Conservation (phyloP, 1,140 invertebrate genomes). For the Calliopsis andreniformis region DNA sequence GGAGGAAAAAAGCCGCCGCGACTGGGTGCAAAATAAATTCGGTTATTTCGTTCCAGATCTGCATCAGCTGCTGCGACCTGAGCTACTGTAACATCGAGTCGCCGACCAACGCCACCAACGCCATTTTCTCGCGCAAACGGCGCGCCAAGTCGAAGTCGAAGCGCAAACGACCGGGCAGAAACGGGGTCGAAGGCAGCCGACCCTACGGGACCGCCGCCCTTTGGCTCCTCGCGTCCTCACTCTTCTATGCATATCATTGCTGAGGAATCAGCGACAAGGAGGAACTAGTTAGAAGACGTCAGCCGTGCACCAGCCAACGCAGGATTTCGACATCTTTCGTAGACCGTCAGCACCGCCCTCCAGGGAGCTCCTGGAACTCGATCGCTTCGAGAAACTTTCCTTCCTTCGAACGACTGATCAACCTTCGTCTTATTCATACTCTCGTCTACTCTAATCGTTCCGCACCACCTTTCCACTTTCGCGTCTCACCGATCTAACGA, state of each 20-base stretch:
- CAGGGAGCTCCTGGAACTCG: neutral
- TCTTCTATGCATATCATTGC: constrained; percentile 80
- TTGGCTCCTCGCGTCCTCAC: constrained; percentile 70
- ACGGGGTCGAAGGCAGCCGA: constrained; percentile 67
- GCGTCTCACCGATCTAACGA: neutral
- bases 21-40: constrained; percentile 74
- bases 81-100: constrained; percentile 86
- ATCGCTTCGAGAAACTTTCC: neutral
- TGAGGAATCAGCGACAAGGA: constrained; percentile 60
- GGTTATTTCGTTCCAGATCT: constrained; percentile 83
- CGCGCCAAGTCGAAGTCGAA: constrained; percentile 76
- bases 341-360: neutral
- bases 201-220: constrained; percentile 65
- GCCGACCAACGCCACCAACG: constrained; percentile 84
- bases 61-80: constrained; percentile 85
- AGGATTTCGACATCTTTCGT: constrained; percentile 4
- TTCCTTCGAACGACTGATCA: neutral
- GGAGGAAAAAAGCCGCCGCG: neutral
- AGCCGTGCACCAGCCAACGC: constrained; percentile 42
- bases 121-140: constrained; percentile 79
- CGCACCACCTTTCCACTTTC: neutral
- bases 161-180: constrained; percentile 73
- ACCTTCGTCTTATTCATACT: neutral
- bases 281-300: constrained; percentile 25
- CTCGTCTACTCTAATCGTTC: neutral